Evolutionary conservation across 2,113 vertebrate genomes (phyloP).

Genomic region (Chaenocephalus aceratus): DNA sequence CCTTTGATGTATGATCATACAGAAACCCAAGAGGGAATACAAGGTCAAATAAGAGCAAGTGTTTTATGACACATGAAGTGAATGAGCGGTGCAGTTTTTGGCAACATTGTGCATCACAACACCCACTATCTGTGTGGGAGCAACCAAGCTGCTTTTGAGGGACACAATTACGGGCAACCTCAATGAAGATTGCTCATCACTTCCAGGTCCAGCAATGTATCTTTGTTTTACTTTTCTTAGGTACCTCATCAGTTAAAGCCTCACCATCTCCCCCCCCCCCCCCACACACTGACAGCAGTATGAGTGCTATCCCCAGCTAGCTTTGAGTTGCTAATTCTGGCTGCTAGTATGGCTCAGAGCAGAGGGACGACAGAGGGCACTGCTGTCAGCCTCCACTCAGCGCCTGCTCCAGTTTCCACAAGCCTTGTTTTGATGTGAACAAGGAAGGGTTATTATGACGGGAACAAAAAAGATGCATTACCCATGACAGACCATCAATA

Average conservation of each 20-base stretch:
- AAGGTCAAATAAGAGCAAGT: too few species aligned
- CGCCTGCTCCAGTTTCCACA: constrained; percentile 54
- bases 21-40: too few species aligned
- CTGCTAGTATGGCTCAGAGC: constrained; percentile 26
- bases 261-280: too few species aligned
- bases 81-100: too few species aligned
- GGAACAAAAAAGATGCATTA: constrained; percentile 56
- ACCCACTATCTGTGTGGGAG: neutral
- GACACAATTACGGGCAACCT: neutral
- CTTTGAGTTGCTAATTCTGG: constrained; percentile 28
- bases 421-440: constrained; percentile 69
- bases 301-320: constrained; percentile 7
- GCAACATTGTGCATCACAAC: neutral
- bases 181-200: neutral
- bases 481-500: constrained; percentile 74
- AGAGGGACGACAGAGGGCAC: constrained; percentile 28
- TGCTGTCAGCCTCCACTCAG: constrained; percentile 57
- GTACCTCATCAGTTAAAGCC: too few species aligned
- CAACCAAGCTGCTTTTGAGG: neutral
- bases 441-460: constrained; percentile 80
- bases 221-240: too few species aligned
- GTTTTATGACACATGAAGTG: too few species aligned
- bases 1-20: too few species aligned
- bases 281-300: too few species aligned
- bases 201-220: neutral